A percentile compares a stretch with the other conserved stretches of the same genome.
phyloP scores from a whole-genome alignment of 2,888 invertebrate genomes.

The Caenorhabditis afra region DNA sequence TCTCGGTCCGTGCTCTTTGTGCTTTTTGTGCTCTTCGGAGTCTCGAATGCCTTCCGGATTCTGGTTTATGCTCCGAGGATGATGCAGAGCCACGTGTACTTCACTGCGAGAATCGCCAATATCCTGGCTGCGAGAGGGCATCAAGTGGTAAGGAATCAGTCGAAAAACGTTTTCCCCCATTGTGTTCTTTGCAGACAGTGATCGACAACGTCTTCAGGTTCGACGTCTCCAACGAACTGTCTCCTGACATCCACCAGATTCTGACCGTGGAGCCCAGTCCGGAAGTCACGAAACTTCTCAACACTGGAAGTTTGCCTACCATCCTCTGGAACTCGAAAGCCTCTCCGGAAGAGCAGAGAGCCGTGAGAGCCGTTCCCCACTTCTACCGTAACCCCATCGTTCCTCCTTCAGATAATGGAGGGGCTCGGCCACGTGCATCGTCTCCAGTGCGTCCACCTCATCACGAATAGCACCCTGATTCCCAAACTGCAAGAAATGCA shows the following conservation, averaged over 20 bases:
- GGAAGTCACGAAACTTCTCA: conserved; percentile 42
- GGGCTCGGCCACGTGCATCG: conserved; percentile 56
- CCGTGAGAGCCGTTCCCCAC: conserved; percentile 6
- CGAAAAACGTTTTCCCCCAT: no score
- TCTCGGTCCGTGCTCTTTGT: not conserved
- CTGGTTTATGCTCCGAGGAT: conserved; percentile 67
- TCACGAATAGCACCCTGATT: conserved; percentile 51
- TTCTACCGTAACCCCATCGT: not conserved
- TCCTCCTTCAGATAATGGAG: conserved; percentile 55
- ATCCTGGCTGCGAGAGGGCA: conserved; percentile 62
- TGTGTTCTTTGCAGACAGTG: conserved; percentile 60
- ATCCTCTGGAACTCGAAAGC: conserved; percentile 57
- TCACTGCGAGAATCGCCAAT: conserved; percentile 65
- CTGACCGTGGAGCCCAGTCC: conserved; percentile 41
- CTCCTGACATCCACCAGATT: conserved; percentile 29
- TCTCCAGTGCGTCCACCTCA: conserved; percentile 54
- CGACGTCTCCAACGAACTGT: conserved; percentile 50
- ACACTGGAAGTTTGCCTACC: conserved; percentile 28
- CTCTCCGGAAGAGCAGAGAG: conserved; percentile 48
- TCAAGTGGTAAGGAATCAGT: conserved; percentile 54
- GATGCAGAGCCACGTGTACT: conserved; percentile 67
- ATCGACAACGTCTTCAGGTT: conserved; percentile 53
- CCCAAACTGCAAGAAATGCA: conserved; percentile 42
- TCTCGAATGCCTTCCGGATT: conserved; percentile 30
- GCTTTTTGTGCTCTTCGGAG: not conserved